These are phyloP conservation scores for Cacatua alba DNA, from an alignment of 2,113 vertebrate species.

Conservation along the genomic window DNA sequence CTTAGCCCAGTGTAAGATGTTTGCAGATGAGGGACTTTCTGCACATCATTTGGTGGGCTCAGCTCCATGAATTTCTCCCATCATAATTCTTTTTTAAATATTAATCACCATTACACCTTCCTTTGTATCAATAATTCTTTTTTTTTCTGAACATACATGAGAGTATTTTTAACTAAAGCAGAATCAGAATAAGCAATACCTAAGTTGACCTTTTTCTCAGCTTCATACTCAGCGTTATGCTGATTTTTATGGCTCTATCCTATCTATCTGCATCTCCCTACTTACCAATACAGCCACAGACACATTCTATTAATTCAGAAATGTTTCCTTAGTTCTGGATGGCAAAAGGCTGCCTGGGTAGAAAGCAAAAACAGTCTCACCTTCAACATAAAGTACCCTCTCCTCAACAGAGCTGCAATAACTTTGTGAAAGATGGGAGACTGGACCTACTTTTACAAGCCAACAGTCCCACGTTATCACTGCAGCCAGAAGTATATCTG, in stretches of 20 bases:
- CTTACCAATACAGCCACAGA: neutral
- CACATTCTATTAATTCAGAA: neutral
- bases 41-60: neutral
- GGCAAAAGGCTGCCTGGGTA: neutral
- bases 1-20: neutral
- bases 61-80: neutral
- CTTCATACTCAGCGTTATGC: rapidly evolving
- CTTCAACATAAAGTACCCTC: neutral
- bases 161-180: neutral
- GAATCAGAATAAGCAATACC: neutral
- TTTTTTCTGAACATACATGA: rapidly evolving
- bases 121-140: neutral
- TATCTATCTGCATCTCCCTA: neutral
- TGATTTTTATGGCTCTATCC: neutral
- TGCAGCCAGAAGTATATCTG: neutral
- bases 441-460: neutral
- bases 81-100: neutral
- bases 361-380: neutral
- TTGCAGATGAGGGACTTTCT: neutral
- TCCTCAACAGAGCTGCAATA: neutral
- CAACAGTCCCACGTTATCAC: rapidly evolving
- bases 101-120: neutral
- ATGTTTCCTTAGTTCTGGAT: neutral
- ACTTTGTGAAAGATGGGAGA: neutral
- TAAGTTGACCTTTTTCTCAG: neutral